These are phyloP conservation scores for Clarias pachynema DNA, from an alignment of 2,797 vertebrate genomes.

Conservation along the genomic window DNA sequence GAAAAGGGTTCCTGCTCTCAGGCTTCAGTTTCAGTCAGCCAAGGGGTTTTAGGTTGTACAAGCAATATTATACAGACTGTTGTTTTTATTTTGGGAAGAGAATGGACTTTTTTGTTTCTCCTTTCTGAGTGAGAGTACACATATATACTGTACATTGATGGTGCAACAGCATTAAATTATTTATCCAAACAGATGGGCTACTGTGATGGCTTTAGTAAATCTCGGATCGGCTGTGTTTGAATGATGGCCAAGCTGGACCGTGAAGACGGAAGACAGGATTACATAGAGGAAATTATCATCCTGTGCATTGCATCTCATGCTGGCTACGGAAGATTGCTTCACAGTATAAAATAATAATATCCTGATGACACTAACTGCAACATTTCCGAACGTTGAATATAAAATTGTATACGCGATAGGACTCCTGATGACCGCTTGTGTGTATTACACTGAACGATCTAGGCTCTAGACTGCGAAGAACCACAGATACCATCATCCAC, in stretches of 20 bases:
- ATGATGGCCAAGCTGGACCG: neutral
- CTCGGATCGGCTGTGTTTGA: neutral
- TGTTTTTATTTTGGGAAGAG: constrained; percentile 45
- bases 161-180: constrained; percentile 76
- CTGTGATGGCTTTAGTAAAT: constrained; percentile 34
- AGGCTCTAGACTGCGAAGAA: neutral
- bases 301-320: constrained; percentile 7
- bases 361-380: neutral
- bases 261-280: neutral
- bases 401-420: neutral
- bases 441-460: neutral
- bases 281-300: neutral
- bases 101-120: constrained; percentile 51
- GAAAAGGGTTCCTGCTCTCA: constrained; percentile 53
- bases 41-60: constrained; percentile 57
- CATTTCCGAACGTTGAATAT: neutral
- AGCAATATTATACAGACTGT: constrained; percentile 61
- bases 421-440: neutral
- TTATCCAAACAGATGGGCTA: constrained; percentile 62
- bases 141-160: constrained; percentile 63
- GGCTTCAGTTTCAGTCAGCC: constrained; percentile 48
- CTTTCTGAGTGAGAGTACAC: constrained; percentile 61
- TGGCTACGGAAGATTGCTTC: neutral
- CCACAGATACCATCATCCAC: neutral
- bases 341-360: neutral